Evolutionary conservation across 2,113 vertebrate species (phyloP), one percentile per base, ranked within the genome.

Genomic region (Tretioscincus oriximinensis): DNA sequence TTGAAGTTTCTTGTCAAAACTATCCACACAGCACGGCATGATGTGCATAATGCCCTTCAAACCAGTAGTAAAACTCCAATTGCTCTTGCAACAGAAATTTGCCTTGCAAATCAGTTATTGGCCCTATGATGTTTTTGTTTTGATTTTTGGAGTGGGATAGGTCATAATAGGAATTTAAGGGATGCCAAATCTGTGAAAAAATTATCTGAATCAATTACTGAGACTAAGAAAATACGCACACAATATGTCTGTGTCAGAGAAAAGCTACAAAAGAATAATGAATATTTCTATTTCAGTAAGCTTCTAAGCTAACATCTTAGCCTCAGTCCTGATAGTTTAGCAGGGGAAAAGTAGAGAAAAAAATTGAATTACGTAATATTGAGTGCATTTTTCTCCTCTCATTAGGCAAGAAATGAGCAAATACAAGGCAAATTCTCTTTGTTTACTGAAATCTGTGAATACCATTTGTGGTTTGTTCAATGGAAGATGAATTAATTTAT

Each of bases 401-500:
- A 82, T 82, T 60, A 80, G 68, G 63, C 75, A 83, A 88, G 49
- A 82, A 90, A 72, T 81, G 18, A 16, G 41, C 45, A 80, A 78
- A 90, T n/a, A 54, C 6, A 76, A 87, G 3, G 49, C 14, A 78
- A 71, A 63, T 7, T 82, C 28, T 22, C 1, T 77, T 81, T 86
- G 49, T 86, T 87, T 88, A 74, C 28, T 58, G n/a, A 41, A 80
- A 67, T 76, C 72, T 77, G 1, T 66, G 20, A 74, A 35, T n/a
- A 81, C 24, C 0, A 1, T 80, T 85, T 82, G 51, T 24, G 82
- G 85, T 82, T 73, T 31, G 16, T 65, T 22, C 61, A 86, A 87
- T 18, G 11, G 24, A 87, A 88, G 81, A 4, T 47, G 88, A 87
- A 87, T 85, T 80, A 86, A 86, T 81, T 76, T 18, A 70, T 73